Percentiles rank a stretch among this genome's conserved stretches.
Evolutionary conservation across 2,888 invertebrate genomes (phyloP).

Genomic region (Nematopogon swammerdamellus): DNA sequence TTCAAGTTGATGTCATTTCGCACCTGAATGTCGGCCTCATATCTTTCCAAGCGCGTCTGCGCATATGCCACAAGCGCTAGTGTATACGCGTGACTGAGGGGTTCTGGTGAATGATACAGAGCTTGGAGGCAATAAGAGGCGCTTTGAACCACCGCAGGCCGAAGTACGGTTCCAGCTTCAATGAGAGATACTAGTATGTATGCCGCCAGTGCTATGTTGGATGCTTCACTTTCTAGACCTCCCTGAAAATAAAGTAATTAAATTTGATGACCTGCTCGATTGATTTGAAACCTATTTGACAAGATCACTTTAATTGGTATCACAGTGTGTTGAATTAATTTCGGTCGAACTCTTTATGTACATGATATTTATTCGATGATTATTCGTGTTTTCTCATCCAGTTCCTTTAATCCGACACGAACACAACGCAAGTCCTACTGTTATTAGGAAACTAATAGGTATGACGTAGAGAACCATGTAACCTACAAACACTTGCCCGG

Average conservation of each 20-base stretch:
- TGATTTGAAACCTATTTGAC: not conserved
- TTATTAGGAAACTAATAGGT: no score
- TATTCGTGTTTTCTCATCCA: no score
- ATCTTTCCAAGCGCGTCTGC: conserved; percentile 21
- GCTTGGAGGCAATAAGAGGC: conserved; percentile 60
- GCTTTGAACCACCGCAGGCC: conserved; percentile 45
- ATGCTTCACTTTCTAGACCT: conserved; percentile 48
- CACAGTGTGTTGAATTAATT: no score
- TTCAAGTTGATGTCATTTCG: conserved; percentile 7
- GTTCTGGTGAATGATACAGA: conserved; percentile 22
- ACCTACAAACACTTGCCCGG: no score
- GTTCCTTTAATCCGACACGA: no score
- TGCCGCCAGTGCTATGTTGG: conserved; percentile 63
- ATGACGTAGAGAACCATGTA: no score
- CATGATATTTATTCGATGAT: no score
- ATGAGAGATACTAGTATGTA: conserved; percentile 66
- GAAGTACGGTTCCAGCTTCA: conserved; percentile 51
- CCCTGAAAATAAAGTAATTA: conserved; percentile 32
- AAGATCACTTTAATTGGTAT: no score
- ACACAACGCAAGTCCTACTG: no score
- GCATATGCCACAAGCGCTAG: conserved; percentile 32
- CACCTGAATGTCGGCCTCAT: not conserved
- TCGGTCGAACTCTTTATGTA: no score
- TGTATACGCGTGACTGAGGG: conserved; percentile 23
- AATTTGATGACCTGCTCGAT: not conserved